A percentile compares a stretch with the other conserved stretches of the same genome.
Conservation (phyloP, 2,888 invertebrate species). For the Orthosia gothica region DNA sequence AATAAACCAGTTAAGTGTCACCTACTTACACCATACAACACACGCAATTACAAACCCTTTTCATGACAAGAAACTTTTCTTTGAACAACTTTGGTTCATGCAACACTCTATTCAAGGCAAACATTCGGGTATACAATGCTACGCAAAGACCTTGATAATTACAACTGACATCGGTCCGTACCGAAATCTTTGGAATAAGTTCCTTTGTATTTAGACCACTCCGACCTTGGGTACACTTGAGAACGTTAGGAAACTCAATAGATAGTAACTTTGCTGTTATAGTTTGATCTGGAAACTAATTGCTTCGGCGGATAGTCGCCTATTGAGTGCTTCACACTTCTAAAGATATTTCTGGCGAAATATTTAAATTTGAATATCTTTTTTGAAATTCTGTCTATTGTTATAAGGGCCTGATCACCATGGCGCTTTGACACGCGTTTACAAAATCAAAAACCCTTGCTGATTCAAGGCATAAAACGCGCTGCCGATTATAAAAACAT, state of each 20-base stretch:
- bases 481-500: too few relatives aligned
- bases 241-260: slow-evolving; percentile 16
- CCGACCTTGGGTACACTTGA: slow-evolving; percentile 16
- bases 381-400: too few relatives aligned
- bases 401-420: too few relatives aligned
- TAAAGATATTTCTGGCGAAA: not conserved
- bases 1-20: not conserved
- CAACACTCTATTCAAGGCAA: not conserved
- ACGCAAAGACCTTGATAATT: slow-evolving; percentile 18
- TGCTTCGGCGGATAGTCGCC: slow-evolving; percentile 24
- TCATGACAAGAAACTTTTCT: not conserved
- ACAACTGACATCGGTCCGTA: slow-evolving; percentile 26
- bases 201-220: slow-evolving; percentile 2
- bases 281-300: slow-evolving; percentile 35
- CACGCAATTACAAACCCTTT: not conserved
- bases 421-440: too few relatives aligned
- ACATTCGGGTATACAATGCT: not conserved
- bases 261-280: slow-evolving; percentile 21
- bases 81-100: slow-evolving; percentile 12
- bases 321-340: slow-evolving; percentile 3
- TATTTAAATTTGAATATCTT: not conserved
- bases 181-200: slow-evolving; percentile 26
- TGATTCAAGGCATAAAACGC: too few relatives aligned
- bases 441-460: too few relatives aligned
- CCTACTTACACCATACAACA: not conserved